These are phyloP conservation scores for Otocyon megalotis DNA, from an alignment of 2,113 vertebrate genomes.

Conservation along the genomic window DNA sequence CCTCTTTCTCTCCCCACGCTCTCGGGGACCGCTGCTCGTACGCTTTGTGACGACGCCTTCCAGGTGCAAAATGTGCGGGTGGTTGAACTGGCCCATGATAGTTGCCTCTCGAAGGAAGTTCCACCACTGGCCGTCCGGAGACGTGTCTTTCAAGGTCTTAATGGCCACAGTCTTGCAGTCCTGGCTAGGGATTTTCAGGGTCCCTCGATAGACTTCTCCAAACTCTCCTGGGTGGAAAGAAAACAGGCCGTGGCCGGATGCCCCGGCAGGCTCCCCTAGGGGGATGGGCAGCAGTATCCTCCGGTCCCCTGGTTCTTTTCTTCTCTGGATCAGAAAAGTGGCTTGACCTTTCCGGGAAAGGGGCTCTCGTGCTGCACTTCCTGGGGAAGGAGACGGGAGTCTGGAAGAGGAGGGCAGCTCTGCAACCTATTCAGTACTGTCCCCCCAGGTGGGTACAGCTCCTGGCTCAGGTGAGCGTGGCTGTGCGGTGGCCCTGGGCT, in stretches of 20 bases:
- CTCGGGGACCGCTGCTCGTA: slow-evolving; percentile 60
- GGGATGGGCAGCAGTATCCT: background rate
- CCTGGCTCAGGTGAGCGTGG: background rate
- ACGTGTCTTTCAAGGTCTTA: slow-evolving; percentile 95
- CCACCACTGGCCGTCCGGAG: slow-evolving; percentile 94
- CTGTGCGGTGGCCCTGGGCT: background rate
- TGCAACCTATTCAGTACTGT: background rate
- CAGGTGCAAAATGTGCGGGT: slow-evolving; percentile 94
- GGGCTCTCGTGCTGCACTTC: background rate
- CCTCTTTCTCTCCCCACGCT: fast-evolving
- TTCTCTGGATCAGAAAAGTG: background rate
- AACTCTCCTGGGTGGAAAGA: slow-evolving; percentile 91
- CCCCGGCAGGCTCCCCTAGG: background rate
- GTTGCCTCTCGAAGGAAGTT: slow-evolving; percentile 96
- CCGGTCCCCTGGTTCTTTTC: background rate
- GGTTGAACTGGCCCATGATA: slow-evolving; percentile 96
- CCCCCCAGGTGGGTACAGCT: background rate
- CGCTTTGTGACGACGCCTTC: slow-evolving; percentile 96
- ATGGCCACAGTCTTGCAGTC: slow-evolving; percentile 93
- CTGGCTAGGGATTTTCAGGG: slow-evolving; percentile 90
- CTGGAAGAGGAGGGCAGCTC: background rate
- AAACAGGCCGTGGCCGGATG: background rate
- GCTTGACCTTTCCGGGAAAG: background rate
- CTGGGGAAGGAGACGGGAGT: background rate
- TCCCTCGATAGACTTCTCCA: slow-evolving; percentile 95